Percentiles rank a stretch among this genome's conserved stretches.
These are phyloP conservation scores for Parauchenoglanis ngamensis DNA, from an alignment of 2,797 vertebrate species.

Conservation along the genomic window DNA sequence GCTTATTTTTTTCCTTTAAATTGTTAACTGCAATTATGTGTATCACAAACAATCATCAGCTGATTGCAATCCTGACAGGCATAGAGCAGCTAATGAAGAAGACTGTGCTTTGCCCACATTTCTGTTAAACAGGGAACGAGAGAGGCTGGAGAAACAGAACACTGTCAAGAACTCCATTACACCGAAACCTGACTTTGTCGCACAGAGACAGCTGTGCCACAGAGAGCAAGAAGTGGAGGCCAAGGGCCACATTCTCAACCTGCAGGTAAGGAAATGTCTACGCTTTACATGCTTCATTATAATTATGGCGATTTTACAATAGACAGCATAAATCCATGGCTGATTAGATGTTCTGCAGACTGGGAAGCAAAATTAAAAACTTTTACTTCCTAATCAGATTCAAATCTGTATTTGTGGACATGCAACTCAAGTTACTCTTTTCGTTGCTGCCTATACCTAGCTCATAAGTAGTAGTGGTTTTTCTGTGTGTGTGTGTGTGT, in stretches of 20 bases:
- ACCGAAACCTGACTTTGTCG: conserved; percentile 45
- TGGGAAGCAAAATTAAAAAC: not conserved
- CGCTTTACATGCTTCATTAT: not conserved
- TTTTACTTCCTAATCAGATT: not conserved
- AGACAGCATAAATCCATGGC: not conserved
- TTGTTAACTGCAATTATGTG: not conserved
- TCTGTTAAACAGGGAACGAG: conserved; percentile 74
- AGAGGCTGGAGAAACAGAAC: conserved; percentile 66
- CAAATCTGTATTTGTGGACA: not conserved
- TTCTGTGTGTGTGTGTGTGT: conserved; percentile 30
- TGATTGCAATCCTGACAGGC: not conserved
- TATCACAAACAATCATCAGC: not conserved
- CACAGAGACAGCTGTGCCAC: conserved; percentile 52
- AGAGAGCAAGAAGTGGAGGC: conserved; percentile 63
- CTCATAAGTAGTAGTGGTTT: not conserved
- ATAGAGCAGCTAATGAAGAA: not conserved
- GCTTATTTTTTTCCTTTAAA: not conserved
- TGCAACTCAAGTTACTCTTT: not conserved
- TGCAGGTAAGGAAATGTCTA: conserved; percentile 68
- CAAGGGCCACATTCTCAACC: conserved; percentile 63
- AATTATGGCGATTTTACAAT: not conserved
- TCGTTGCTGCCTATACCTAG: too few relatives aligned
- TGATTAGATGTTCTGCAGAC: too few relatives aligned
- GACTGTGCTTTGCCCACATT: not conserved
- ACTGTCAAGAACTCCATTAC: conserved; percentile 14